A percentile compares a stretch with the other conserved stretches of the same genome.
Conservation (phyloP, 2,797 vertebrate species). For the Neoniphon sammara region DNA sequence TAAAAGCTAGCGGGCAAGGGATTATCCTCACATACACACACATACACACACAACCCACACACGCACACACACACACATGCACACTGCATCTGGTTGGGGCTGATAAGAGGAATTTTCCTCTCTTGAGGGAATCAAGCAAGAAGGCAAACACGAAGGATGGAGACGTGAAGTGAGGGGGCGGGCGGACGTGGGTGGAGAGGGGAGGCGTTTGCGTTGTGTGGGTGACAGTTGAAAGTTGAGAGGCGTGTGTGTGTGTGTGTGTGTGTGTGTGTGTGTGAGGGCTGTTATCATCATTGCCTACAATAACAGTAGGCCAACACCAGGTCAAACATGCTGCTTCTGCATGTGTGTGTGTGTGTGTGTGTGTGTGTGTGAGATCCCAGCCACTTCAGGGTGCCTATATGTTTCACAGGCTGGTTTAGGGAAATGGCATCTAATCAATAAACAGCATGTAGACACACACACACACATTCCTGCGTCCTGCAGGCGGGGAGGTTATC, state of each 20-base stretch:
- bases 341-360: slow-evolving; percentile 2
- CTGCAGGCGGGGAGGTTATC: neutral
- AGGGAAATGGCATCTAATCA: slow-evolving; percentile 66
- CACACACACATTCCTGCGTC: slow-evolving; percentile 14
- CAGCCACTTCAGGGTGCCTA: slow-evolving; percentile 8
- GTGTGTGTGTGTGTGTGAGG: neutral
- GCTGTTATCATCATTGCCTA: slow-evolving; percentile 7
- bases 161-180: slow-evolving; percentile 42
- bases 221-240: slow-evolving; percentile 44
- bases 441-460: slow-evolving; percentile 64
- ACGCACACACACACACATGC: slow-evolving; percentile 43
- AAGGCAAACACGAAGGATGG: slow-evolving; percentile 61
- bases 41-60: slow-evolving; percentile 22
- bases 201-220: slow-evolving; percentile 6
- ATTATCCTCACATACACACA: slow-evolving; percentile 60
- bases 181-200: neutral
- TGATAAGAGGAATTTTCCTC: slow-evolving; percentile 79
- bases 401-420: slow-evolving; percentile 43
- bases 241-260: neutral
- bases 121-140: slow-evolving; percentile 67
- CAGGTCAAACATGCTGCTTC: slow-evolving; percentile 19
- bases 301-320: slow-evolving; percentile 20
- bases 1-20: slow-evolving; percentile 60
- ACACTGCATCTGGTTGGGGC: slow-evolving; percentile 72
- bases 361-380: slow-evolving; percentile 10